Percentiles rank a stretch among this genome's conserved stretches.
Conservation (phyloP, 2,113 vertebrate species). For the Maccullochella peelii region DNA sequence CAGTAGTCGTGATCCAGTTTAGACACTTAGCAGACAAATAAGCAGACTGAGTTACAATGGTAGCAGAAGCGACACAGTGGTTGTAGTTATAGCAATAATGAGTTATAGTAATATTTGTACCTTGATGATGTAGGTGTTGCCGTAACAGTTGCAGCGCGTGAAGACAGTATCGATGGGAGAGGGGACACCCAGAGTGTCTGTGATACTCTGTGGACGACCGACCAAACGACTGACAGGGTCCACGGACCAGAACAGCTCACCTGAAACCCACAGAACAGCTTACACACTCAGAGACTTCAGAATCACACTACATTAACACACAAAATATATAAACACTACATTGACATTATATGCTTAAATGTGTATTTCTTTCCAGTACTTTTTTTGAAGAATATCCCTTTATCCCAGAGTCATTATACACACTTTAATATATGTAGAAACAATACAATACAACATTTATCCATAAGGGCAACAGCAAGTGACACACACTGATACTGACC, state of each 20-base stretch:
- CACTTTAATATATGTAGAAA: background rate
- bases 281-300: background rate
- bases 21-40: background rate
- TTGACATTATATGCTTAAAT: background rate
- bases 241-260: slow-evolving; percentile 91
- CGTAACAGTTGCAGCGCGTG: slow-evolving; percentile 91
- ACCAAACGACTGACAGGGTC: slow-evolving; percentile 78
- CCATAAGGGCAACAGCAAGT: background rate
- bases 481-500: slow-evolving; percentile 74
- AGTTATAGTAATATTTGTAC: slow-evolving; percentile 69
- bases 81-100: background rate
- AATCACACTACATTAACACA: background rate
- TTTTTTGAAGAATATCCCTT: background rate
- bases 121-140: slow-evolving; percentile 93
- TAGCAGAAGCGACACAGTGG: background rate
- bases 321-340: background rate
- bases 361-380: background rate
- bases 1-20: background rate
- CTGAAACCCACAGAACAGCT: slow-evolving; percentile 68
- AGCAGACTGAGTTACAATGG: background rate
- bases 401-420: background rate
- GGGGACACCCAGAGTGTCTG: slow-evolving; percentile 88
- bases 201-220: slow-evolving; percentile 84
- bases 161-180: slow-evolving; percentile 92
- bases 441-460: background rate